phyloP scores from a whole-genome alignment of 2,113 vertebrate species.

The Labeo rohita region DNA sequence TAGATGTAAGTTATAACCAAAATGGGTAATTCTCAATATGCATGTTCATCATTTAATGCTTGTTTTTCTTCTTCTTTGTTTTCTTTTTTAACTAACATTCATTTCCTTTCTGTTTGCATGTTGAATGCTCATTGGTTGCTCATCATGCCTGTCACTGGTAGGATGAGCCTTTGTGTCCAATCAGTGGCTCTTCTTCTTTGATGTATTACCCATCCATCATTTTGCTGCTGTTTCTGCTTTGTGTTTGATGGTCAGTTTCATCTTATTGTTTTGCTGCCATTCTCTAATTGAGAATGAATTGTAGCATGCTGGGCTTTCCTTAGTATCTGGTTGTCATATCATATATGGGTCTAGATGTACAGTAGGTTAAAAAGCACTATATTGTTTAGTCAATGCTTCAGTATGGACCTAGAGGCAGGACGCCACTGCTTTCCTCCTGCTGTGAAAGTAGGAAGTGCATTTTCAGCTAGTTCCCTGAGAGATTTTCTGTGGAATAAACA shows the following conservation, averaged over 20 bases:
- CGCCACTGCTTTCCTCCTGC: slow-evolving; percentile 39
- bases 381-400: background rate
- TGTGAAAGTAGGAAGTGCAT: slow-evolving; percentile 64
- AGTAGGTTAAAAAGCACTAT: background rate
- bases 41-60: slow-evolving; percentile 3
- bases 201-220: slow-evolving; percentile 79
- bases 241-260: slow-evolving; percentile 85
- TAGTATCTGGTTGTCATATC: background rate
- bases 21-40: background rate
- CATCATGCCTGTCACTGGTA: slow-evolving; percentile 81
- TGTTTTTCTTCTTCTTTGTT: background rate
- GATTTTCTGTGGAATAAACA: slow-evolving; percentile 72
- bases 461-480: slow-evolving; percentile 45
- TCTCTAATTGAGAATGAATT: background rate
- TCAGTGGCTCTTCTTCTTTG: slow-evolving; percentile 83
- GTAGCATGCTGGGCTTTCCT: too few relatives aligned
- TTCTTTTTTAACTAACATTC: slow-evolving; percentile 23
- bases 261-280: slow-evolving; percentile 73
- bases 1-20: slow-evolving; percentile 79
- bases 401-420: slow-evolving; percentile 32
- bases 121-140: slow-evolving; percentile 78
- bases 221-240: slow-evolving; percentile 89
- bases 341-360: background rate
- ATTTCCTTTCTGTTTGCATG: slow-evolving; percentile 63
- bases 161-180: slow-evolving; percentile 90